Conservation (phyloP, 2,888 invertebrate species). For the Acronicta leporina region DNA sequence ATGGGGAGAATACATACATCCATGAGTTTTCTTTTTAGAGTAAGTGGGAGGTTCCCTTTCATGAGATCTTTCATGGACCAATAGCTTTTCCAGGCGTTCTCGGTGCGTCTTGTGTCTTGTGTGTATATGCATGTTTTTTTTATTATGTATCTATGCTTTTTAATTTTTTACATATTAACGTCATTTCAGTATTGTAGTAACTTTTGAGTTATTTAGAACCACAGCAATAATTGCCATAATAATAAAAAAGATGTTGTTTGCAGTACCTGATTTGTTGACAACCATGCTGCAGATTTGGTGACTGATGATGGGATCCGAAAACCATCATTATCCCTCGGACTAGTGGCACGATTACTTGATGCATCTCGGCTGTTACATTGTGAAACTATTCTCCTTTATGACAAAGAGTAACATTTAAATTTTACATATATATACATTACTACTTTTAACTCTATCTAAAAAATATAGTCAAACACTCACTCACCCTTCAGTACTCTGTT, state of each 20-base stretch:
- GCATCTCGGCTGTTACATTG: conserved; percentile 85
- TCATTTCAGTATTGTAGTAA: no score
- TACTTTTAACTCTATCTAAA: conserved; percentile 47
- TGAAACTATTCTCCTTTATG: conserved; percentile 78
- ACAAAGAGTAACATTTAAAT: neutral
- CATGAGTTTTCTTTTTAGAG: no score
- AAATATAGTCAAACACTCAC: conserved; percentile 10
- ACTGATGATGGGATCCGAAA: conserved; percentile 78
- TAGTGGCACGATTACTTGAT: conserved; percentile 76
- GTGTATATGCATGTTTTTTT: no score
- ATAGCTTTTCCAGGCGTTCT: no score
- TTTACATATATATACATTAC: neutral
- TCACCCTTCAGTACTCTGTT: conserved; percentile 86
- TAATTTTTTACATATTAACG: no score
- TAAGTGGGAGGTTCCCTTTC: no score
- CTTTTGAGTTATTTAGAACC: no score
- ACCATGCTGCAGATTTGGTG: conserved; percentile 72
- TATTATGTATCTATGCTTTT: no score
- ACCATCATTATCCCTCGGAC: conserved; percentile 83
- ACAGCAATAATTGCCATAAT: no score
- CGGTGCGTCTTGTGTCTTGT: no score
- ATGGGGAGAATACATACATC: no score
- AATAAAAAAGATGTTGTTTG: neutral
- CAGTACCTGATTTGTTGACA: conserved; percentile 78
- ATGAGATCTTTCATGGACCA: no score